Evolutionary conservation across 2,888 invertebrate species (phyloP), one percentile per base, ranked within the genome.

Genomic region (Pollenia labialis): DNA sequence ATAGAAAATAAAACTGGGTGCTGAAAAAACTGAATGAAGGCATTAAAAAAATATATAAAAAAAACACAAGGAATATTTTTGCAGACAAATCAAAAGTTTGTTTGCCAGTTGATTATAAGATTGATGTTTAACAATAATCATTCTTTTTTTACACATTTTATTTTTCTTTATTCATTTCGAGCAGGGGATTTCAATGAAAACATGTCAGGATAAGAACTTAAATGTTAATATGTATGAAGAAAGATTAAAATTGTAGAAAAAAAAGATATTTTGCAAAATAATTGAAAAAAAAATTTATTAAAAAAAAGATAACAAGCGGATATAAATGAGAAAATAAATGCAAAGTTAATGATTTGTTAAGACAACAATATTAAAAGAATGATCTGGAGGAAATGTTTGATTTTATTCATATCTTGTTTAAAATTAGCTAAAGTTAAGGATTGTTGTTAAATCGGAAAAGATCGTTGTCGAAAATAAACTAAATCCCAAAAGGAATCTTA

Each of bases 11-110:
- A 62, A 52, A 56, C 3, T n/a, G 46, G 10, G 12, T 69, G 1
- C 75, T 44, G 44, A 44, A 60, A 52, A 23, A 9, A 68, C 23
- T 72, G 62, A 68, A 80, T 12, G 23, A 54, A 68, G 18, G 23
- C n/a, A 48, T 54, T 14, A 48, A 23, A 60, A 69, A 64, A 68
- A 46, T 14, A 23, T 2, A 23, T 23, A 23, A 12, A 68, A 79
- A 76, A 11, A 11, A 42, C 23, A 44, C 16, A 72, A 44, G 16
- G 18, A 60, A 66, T 72, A 84, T 81, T 81, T 32, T 72, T 87
- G 87, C 87, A 81, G 84, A 81, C 87, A 84, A 87, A 81, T 87
- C 87, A 87, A 83, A 87, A 87, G 86, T 83, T 83, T 87, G 75
- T 84, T 84, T 83, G 69, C 71, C 68, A 79, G 74, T 84, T 84